These are phyloP conservation scores for Diadophis punctatus DNA, from an alignment of 2,113 vertebrate species.

Conservation along the genomic window DNA sequence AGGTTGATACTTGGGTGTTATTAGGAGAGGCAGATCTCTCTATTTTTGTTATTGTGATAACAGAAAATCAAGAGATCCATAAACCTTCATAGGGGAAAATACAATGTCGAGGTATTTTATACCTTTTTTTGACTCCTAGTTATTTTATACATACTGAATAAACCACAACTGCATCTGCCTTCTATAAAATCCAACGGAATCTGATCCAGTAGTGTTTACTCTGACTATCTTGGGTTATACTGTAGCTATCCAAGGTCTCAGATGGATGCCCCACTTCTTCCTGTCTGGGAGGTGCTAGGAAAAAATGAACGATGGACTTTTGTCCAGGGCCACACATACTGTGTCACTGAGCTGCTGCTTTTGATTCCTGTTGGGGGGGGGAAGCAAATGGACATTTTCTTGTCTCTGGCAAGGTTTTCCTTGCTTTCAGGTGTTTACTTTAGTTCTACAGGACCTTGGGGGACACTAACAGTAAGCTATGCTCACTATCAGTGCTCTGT, in stretches of 20 bases:
- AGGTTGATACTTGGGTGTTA: background rate
- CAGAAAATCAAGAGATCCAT: background rate
- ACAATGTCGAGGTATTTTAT: background rate
- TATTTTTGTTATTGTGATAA: background rate
- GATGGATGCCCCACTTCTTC: background rate
- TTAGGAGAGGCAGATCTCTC: no score
- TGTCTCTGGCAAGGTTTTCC: background rate
- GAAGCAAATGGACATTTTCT: background rate
- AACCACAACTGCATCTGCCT: background rate
- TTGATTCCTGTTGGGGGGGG: no score
- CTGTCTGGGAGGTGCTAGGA: background rate
- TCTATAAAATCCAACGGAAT: background rate
- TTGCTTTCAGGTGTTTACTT: background rate
- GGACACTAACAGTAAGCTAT: background rate
- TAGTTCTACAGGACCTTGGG: background rate
- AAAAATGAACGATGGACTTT: background rate
- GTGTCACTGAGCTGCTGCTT: background rate
- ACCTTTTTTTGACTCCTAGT: background rate
- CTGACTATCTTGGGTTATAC: background rate
- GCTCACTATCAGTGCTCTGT: background rate
- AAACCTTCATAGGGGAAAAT: background rate
- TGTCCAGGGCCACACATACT: background rate
- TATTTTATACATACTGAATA: background rate
- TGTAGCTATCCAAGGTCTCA: background rate
- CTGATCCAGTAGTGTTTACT: background rate